phyloP scores from a whole-genome alignment of 2,113 vertebrate genomes.

The Syngnathoides biaculeatus region DNA sequence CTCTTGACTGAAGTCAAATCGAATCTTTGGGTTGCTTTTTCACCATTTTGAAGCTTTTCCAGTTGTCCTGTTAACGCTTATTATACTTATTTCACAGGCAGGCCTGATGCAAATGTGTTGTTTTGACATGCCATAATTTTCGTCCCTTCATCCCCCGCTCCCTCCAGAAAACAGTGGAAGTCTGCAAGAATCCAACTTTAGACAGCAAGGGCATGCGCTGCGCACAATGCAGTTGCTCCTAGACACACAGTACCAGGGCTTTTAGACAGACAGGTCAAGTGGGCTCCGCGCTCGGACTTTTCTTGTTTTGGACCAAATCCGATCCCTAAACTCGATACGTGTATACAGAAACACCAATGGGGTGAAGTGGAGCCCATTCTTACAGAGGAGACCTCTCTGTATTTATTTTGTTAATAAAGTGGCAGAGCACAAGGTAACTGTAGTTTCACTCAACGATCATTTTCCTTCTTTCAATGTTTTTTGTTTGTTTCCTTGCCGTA shows the following conservation, averaged over 20 bases:
- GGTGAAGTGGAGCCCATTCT: slow-evolving; percentile 72
- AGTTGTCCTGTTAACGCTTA: slow-evolving; percentile 54
- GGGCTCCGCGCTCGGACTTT: slow-evolving; percentile 64
- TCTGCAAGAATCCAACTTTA: slow-evolving; percentile 68
- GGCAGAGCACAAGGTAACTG: slow-evolving; percentile 79
- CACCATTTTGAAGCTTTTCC: slow-evolving; percentile 7
- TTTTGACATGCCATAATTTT: slow-evolving; percentile 70
- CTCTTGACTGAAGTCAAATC: neutral
- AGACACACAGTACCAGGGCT: slow-evolving; percentile 79
- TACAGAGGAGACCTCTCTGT: slow-evolving; percentile 75
- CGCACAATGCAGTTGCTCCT: slow-evolving; percentile 89
- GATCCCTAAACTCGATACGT: slow-evolving; percentile 70
- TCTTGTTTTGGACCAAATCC: slow-evolving; percentile 71
- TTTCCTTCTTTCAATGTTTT: slow-evolving; percentile 56
- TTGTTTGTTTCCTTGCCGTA: slow-evolving; percentile 41
- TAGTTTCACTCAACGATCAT: slow-evolving; percentile 68
- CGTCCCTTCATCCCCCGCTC: slow-evolving; percentile 63
- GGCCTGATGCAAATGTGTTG: slow-evolving; percentile 52
- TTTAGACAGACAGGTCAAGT: slow-evolving; percentile 79
- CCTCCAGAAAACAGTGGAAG: slow-evolving; percentile 68
- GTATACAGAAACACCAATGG: slow-evolving; percentile 66
- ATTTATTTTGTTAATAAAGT: slow-evolving; percentile 77
- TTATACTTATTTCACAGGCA: slow-evolving; percentile 60
- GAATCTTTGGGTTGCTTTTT: slow-evolving; percentile 38
- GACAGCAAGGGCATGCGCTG: slow-evolving; percentile 83